Percentiles rank a stretch among this genome's conserved stretches.
phyloP scores from a whole-genome alignment of 2,888 invertebrate genomes.

The Nomada fucata region DNA sequence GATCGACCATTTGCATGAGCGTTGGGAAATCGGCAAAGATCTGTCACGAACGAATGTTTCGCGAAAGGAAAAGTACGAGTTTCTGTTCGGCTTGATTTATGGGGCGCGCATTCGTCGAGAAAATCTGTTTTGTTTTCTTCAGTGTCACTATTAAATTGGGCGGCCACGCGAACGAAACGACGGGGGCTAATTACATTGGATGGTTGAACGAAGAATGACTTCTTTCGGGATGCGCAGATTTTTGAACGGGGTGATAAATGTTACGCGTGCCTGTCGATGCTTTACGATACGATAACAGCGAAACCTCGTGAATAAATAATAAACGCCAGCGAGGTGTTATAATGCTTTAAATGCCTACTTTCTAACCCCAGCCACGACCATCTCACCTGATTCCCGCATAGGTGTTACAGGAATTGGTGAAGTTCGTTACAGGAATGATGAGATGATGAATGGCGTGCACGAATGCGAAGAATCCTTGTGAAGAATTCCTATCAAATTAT shows the following conservation, averaged over 20 bases:
- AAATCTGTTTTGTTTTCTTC: no score
- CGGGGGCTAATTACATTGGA: no score
- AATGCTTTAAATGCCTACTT: constrained; percentile 13
- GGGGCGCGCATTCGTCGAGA: no score
- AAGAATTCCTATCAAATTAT: not conserved
- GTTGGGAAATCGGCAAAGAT: not conserved
- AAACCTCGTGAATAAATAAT: not conserved
- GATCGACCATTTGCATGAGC: constrained; percentile 1
- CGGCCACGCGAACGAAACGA: no score
- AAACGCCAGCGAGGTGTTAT: not conserved
- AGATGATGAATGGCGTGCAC: not conserved
- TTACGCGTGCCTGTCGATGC: not conserved
- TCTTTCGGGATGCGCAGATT: no score
- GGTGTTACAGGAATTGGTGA: no score
- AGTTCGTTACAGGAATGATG: no score
- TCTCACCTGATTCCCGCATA: no score
- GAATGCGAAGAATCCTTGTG: not conserved
- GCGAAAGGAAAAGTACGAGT: no score
- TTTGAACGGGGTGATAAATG: not conserved
- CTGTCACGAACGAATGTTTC: not conserved
- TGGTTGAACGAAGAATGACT: no score
- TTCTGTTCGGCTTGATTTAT: no score
- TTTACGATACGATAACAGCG: not conserved
- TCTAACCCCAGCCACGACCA: constrained; percentile 20
- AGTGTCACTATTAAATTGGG: no score